phyloP scores from a whole-genome alignment of 2,797 vertebrate species.

The Macropodus opercularis region DNA sequence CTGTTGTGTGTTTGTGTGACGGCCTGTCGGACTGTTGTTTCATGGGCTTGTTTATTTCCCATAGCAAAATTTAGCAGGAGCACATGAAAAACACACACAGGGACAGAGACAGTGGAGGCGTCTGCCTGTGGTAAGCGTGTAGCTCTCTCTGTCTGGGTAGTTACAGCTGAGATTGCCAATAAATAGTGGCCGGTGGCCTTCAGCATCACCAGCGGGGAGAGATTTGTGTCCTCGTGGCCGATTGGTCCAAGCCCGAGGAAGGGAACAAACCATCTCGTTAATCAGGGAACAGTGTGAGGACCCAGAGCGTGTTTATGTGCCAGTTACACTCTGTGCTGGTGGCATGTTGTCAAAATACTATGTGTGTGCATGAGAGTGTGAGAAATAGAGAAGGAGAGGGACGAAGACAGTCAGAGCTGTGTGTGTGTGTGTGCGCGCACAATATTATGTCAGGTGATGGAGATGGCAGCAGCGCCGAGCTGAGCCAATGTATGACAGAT shows the following conservation, averaged over 20 bases:
- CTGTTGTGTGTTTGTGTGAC: conserved; percentile 17
- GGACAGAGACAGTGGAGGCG: conserved; percentile 42
- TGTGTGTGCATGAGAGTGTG: conserved; percentile 6
- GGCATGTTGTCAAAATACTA: conserved; percentile 53
- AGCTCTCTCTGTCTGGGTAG: conserved; percentile 74
- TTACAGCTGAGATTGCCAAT: conserved; percentile 81
- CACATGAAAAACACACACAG: conserved; percentile 46
- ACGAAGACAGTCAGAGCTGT: conserved; percentile 37
- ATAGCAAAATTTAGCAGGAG: conserved; percentile 14
- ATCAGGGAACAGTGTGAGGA: conserved; percentile 71
- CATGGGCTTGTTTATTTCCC: conserved; percentile 37
- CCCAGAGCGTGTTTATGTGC: conserved; percentile 47
- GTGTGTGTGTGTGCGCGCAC: conserved; percentile 28
- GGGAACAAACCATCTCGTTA: conserved; percentile 76
- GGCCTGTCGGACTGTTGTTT: conserved; percentile 28
- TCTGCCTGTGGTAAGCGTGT: conserved; percentile 68
- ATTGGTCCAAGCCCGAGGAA: conserved; percentile 72
- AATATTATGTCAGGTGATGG: conserved; percentile 66
- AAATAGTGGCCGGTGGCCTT: conserved; percentile 81
- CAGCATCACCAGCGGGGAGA: conserved; percentile 70
- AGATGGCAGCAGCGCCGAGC: conserved; percentile 59
- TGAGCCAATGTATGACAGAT: conserved; percentile 65
- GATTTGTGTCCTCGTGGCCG: conserved; percentile 77
- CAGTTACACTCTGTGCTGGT: conserved; percentile 41
- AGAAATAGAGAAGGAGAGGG: conserved; percentile 19